Percentiles rank a stretch among this genome's conserved stretches.
Conservation (phyloP, 1,140 invertebrate genomes). For the Cotesia chilonis region DNA sequence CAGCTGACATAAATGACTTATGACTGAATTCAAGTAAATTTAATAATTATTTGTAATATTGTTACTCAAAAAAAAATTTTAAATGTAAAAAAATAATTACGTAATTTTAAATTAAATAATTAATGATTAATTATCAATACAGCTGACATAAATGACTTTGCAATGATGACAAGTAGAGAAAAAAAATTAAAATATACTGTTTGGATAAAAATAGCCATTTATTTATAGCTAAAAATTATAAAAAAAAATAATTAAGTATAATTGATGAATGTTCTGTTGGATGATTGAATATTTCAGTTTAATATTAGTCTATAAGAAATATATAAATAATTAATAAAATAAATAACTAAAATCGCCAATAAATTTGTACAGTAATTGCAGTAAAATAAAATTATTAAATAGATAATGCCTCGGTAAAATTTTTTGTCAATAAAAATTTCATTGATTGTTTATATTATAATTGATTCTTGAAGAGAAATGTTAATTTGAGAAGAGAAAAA, state of each 20-base stretch:
- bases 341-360: neutral
- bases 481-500: neutral
- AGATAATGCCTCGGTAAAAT: neutral
- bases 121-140: neutral
- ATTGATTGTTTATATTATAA: neutral
- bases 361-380: slow-evolving; percentile 29
- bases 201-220: too few relatives aligned
- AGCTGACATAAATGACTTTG: neutral
- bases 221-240: neutral
- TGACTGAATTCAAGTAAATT: too few relatives aligned
- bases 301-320: neutral
- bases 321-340: neutral
- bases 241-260: neutral
- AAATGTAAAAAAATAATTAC: too few relatives aligned
- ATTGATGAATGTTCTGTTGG: neutral
- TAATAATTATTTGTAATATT: too few relatives aligned
- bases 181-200: too few relatives aligned
- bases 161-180: neutral
- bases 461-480: neutral
- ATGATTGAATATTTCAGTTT: neutral
- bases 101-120: neutral
- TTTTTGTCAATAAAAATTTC: slow-evolving; percentile 8
- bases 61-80: too few relatives aligned
- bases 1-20: neutral
- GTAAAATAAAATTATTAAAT: neutral